Base-by-base conservation (phyloP, 2,113 vertebrate genomes). In the Eulacestoma nigropectus region DNA sequence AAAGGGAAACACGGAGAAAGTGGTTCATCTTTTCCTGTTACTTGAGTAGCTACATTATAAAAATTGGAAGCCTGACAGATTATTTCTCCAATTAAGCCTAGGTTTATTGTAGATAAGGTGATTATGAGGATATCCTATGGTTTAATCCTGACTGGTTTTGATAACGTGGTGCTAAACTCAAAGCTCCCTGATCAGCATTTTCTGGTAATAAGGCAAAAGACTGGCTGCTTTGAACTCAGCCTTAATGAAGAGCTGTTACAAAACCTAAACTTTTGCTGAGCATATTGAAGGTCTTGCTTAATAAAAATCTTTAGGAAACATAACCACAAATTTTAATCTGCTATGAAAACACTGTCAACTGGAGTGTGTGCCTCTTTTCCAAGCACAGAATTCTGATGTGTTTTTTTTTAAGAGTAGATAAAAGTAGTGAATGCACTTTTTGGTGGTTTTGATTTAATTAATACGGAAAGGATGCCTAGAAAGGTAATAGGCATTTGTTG, bases 61-160 rank as follows among this genome's bases (percentile, higher is more conserved):
- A 65, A 78, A 74, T 32, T 74, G 25, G 32, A 87, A 95, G 13
- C 12, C 33, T 50, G 47, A 69, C 35, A 85, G 19, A 33, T 23
- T 79, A 39, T 95, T 94, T 91, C 64, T 82, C 50, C 50, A 82
- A 39, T 89, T 91, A 96, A 82, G 21, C 27, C 8, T 64, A 46
- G 56, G 20, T 49, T 64, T 75, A 59, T 77, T 84, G 18, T 56
- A 41, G 65, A 18, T 74, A 63, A 70, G 56, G 20, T 93, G 84
- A 91, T 93, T 92, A 68, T 14, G 25, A 20, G 32, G 11, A 52
- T 56, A 56, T 72, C 79, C 29, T 35, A 56, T 70, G 56, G 26
- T 59, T 67, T 93, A 83, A 91, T 96, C 83, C 68, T 84, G 39
- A 35, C 39, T 89, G 83, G 0, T 93, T 96, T 96, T 94, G 59